These are phyloP conservation scores for Vesta saturnalis DNA, from an alignment of 2,888 invertebrate genomes.

Conservation along the genomic window DNA sequence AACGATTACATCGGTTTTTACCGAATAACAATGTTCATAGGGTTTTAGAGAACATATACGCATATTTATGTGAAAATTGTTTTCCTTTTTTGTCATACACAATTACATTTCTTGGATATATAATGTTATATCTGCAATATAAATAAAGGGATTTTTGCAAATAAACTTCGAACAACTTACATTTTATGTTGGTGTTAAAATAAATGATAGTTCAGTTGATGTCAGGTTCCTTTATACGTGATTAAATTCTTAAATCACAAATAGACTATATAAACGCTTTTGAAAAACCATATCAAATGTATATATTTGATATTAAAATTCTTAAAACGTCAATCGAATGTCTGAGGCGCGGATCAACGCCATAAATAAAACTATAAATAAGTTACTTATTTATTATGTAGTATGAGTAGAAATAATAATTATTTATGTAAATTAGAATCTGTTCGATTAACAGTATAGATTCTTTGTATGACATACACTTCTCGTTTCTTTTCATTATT, in stretches of 20 bases:
- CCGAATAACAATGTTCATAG: slow-evolving; percentile 41
- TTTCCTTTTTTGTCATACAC: slow-evolving; percentile 32
- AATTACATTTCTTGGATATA: slow-evolving; percentile 30
- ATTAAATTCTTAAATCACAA: slow-evolving; percentile 22
- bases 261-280: slow-evolving; percentile 24
- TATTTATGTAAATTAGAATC: neutral
- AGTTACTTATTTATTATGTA: neutral
- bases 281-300: slow-evolving; percentile 22
- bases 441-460: neutral
- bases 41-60: slow-evolving; percentile 22
- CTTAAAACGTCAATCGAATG: slow-evolving; percentile 19
- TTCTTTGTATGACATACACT: too few species aligned
- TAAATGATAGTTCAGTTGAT: slow-evolving; percentile 30
- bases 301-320: slow-evolving; percentile 26
- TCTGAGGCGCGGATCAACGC: slow-evolving; percentile 17
- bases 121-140: slow-evolving; percentile 20
- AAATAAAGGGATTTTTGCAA: slow-evolving; percentile 34
- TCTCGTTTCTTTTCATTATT: too few species aligned
- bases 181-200: slow-evolving; percentile 30
- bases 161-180: slow-evolving; percentile 26
- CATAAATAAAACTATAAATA: slow-evolving; percentile 14
- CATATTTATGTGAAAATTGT: slow-evolving; percentile 39
- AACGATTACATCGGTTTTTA: slow-evolving; percentile 59
- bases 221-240: slow-evolving; percentile 27
- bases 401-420: slow-evolving; percentile 1